Base-by-base conservation (phyloP, 1,140 invertebrate genomes). In the Drosophila pandora region DNA sequence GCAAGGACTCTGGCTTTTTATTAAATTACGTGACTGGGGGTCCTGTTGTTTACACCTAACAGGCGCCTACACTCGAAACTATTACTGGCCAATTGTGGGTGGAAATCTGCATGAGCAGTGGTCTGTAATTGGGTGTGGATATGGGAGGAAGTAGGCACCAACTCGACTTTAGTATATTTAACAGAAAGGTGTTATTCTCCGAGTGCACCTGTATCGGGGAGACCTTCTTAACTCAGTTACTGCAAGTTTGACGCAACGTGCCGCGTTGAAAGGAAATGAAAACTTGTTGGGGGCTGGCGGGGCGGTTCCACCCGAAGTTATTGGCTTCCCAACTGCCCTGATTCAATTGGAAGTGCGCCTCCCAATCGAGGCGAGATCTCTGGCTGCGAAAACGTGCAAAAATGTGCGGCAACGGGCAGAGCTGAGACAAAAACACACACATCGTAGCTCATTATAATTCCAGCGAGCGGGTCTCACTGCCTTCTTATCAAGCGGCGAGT, bases 1-100 rank as follows among this genome's bases (percentile, higher is more conserved):
- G 70, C 68, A 49, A 83, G 79, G 70, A 83, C 79, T 83, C 69
- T 79, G 80, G 80, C 75, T 79, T 84, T 84, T 83, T 84, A 83
- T 83, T 79, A 79, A 83, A 83, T 83, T 84, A 83, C 80, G 80
- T 83, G 79, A 69, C 48, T 76, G 57, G 30, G 34, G 37, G 47
- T 62, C 58, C 21, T 57, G 21, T 28, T 54, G 13, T 56, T 45
- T 21, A n/a, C 58, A 37, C 22, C 25, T 47, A 23, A 21, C 21
- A 9, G 1, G 6, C 13, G 4, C 13, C 7, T 45, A 57, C 39
- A 54, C 56, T 49, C 21, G 8, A 43, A 43, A 43, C 1, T 7
- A 13, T 43, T 3, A 17, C 6, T 17, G 7, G 17, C n/a, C 39
- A 43, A 43, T 43, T 37, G 34, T 10, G 30, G 30, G 8, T 17